These are phyloP conservation scores for Mus pahari DNA, from an alignment of 2,113 vertebrate genomes.

Conservation along the genomic window DNA sequence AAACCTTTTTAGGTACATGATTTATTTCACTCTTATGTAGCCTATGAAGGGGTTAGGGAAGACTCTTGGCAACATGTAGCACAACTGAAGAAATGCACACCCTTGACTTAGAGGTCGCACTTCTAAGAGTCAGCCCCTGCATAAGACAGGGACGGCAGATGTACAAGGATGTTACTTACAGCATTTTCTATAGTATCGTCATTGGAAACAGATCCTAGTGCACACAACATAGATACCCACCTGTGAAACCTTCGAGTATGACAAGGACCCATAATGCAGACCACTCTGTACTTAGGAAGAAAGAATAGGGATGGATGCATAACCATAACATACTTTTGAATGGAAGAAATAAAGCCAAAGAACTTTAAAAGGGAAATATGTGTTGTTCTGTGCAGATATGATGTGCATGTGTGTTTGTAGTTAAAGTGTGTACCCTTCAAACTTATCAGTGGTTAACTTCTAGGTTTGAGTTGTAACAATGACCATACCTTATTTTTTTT, in stretches of 20 bases:
- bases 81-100: background rate
- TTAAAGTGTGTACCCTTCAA: background rate
- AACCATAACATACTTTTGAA: background rate
- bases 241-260: background rate
- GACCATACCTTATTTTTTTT: background rate
- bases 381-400: background rate
- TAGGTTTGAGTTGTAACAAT: background rate
- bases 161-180: background rate
- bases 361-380: constrained; percentile 2
- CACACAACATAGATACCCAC: background rate
- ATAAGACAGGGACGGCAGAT: background rate
- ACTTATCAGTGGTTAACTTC: background rate
- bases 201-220: background rate
- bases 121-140: background rate
- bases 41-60: background rate
- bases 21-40: background rate
- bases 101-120: constrained; percentile 44
- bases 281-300: background rate
- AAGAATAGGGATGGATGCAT: background rate
- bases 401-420: background rate
- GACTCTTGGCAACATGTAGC: background rate
- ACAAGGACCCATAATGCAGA: background rate
- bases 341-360: background rate
- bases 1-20: background rate
- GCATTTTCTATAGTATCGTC: background rate